Base-by-base conservation (phyloP, 1,140 invertebrate genomes). In the Steinernema feltiae region DNA sequence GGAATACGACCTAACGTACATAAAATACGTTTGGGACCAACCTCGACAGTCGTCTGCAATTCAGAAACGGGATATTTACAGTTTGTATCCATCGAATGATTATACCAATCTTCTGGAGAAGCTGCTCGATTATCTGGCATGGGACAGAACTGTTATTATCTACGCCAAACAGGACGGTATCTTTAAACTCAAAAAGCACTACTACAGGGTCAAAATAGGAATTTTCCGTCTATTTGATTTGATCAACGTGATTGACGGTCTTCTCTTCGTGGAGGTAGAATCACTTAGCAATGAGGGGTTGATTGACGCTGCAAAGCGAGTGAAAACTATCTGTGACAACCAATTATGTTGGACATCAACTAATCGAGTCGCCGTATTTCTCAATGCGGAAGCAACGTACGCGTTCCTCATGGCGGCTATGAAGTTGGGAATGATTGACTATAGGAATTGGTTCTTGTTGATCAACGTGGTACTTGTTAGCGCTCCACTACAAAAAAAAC, bases 351-450 rank as follows among this genome's bases (percentile, higher is more conserved):
- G 69, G 32, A 12, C 74, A 32, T 41, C 21, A n/a, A 76, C 70
- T 15, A 78, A 78, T 48, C 46, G 71, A 71, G 76, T 69, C 27
- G 29, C 77, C 30, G 32, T 78, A n/a, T 75, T 41, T 7, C 63
- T 78, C 3, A 30, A 69, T 27, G 17, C 41, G n/a, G 53, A 53
- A 32, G 17, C 69, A n/a, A 48, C 31, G 17, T 48, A 63, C 17
- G 70, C 35, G 27, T 80, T 80, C 32, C 48, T 81, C 21, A 72
- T 75, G 24, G 79, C 80, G 18, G 53, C 80, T n/a, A 32, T 81
- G 31, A 78, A 76, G 69, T 48, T 81, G 7, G 80, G 80, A 35
- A 81, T 81, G 79, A 81, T 81, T 24, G 80, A 76, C 71, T 41
- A 71, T 0, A 70, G 76, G 24, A 80, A 81, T 74, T 81, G 80